Conservation (phyloP, 2,113 vertebrate genomes). For the Eupsittula cactorum region DNA sequence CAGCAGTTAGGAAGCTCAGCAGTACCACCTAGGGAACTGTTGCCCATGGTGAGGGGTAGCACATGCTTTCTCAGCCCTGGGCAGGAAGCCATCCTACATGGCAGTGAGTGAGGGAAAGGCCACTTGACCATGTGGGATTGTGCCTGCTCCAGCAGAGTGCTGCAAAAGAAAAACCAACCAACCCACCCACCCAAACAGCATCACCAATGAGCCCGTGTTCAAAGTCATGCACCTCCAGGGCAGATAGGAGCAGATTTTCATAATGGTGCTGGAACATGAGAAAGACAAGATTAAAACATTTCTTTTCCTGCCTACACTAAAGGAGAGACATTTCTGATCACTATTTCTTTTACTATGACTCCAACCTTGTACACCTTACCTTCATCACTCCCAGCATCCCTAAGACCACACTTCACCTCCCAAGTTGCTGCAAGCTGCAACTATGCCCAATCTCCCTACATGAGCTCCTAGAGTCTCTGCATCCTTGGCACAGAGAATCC, state of each 20-base stretch:
- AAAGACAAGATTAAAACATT: neutral
- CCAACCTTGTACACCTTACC: neutral
- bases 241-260: neutral
- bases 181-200: too few species aligned
- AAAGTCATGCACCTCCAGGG: neutral
- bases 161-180: neutral
- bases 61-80: neutral
- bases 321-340: neutral
- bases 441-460: neutral
- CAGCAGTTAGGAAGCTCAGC: neutral
- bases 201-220: neutral
- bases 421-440: neutral
- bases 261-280: neutral
- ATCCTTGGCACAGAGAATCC: neutral
- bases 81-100: neutral
- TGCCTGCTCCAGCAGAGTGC: neutral
- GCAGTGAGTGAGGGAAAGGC: neutral
- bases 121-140: neutral
- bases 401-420: neutral
- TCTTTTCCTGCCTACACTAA: neutral
- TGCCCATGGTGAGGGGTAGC: neutral
- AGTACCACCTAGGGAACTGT: neutral
- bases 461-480: neutral
- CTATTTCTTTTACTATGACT: neutral
- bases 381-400: neutral